Evolutionary conservation across 2,113 vertebrate genomes (phyloP).

Genomic region (Cinclus mexicanus): DNA sequence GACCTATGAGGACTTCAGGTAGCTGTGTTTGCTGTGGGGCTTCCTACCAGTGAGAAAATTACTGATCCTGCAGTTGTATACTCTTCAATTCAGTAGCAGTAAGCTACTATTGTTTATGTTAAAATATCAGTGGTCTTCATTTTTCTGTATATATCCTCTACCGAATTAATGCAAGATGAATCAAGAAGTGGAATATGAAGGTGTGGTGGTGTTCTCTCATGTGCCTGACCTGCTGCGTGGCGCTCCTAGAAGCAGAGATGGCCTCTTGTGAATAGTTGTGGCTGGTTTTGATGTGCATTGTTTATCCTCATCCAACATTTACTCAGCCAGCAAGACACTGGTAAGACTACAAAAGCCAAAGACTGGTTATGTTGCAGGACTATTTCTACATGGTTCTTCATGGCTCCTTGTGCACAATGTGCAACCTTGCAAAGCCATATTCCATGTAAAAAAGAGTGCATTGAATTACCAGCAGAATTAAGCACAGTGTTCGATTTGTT

Average conservation of each 20-base stretch:
- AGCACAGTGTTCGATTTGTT: neutral
- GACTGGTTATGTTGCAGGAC: neutral
- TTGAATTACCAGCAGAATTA: neutral
- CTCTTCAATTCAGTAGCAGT: neutral
- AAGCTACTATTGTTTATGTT: neutral
- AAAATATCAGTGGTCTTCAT: neutral
- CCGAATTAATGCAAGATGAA: neutral
- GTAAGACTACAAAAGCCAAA: neutral
- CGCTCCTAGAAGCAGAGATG: neutral
- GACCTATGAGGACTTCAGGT: neutral
- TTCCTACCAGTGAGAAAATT: neutral
- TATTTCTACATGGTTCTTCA: neutral
- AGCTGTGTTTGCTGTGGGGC: neutral
- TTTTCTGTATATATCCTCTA: neutral
- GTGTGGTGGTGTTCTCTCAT: neutral
- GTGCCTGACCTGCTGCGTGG: accelerated
- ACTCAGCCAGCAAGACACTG: neutral
- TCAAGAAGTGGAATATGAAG: neutral
- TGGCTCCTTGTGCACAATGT: neutral
- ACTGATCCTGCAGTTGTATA: neutral
- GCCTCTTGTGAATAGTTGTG: neutral
- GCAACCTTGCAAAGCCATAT: neutral
- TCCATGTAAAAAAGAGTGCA: neutral
- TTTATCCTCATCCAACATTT: neutral
- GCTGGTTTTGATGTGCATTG: neutral